These are phyloP conservation scores for Trematocara nigrifrons DNA, from an alignment of 2,113 vertebrate genomes.

Conservation along the genomic window DNA sequence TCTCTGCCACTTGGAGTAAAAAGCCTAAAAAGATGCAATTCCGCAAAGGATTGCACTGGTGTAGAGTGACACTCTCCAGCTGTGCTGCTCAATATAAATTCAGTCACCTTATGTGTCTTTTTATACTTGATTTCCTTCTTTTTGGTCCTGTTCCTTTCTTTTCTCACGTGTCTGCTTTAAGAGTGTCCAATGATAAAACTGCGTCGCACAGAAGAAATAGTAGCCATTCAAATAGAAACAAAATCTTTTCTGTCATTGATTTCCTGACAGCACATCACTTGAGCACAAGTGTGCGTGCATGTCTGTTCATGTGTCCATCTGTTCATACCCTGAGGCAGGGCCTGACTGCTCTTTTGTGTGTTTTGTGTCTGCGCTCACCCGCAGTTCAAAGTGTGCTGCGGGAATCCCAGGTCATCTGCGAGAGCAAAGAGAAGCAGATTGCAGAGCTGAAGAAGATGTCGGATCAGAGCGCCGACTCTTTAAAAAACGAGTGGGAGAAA, in stretches of 20 bases:
- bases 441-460: conserved; percentile 87
- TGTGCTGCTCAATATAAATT: conserved; percentile 34
- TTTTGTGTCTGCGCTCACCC: conserved; percentile 31
- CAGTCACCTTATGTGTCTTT: background rate
- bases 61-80: conserved; percentile 50
- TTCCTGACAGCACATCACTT: conserved; percentile 4
- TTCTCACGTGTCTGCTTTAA: background rate
- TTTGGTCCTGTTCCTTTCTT: background rate
- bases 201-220: background rate
- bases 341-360: conserved; percentile 14
- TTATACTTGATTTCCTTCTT: background rate
- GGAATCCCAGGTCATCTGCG: conserved; percentile 85
- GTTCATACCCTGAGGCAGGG: conserved; percentile 20
- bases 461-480: conserved; percentile 81
- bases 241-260: conserved; percentile 24
- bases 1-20: conserved; percentile 58
- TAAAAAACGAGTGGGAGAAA: conserved; percentile 93
- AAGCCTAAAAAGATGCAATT: conserved; percentile 21
- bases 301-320: background rate
- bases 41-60: background rate
- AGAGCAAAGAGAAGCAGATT: conserved; percentile 92
- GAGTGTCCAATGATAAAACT: background rate
- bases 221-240: background rate
- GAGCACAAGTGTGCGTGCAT: background rate
- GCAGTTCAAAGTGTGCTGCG: conserved; percentile 89